These are phyloP conservation scores for Aplidium turbinatum DNA, from an alignment of 23 tunicate species.

Conservation along the genomic window DNA sequence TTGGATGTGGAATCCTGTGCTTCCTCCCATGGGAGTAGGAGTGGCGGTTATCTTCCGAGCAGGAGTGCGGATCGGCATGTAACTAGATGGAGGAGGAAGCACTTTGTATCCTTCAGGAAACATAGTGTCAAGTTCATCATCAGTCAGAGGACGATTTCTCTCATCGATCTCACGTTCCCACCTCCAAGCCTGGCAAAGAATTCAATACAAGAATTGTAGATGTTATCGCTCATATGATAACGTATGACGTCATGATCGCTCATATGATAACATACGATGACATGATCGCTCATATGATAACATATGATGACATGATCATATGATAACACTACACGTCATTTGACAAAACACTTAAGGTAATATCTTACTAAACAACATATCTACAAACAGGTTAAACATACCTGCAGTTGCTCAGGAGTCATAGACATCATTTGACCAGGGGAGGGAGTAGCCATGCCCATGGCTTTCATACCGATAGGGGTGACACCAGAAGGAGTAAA, in stretches of 20 bases:
- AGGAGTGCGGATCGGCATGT: slow-evolving; percentile 94
- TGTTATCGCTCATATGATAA: too few species aligned
- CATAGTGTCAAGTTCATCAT: slow-evolving; percentile 99
- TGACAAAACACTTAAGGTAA: too few species aligned
- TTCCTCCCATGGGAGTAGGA: slow-evolving; percentile 98
- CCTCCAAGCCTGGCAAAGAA: slow-evolving; percentile 92
- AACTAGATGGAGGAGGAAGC: slow-evolving; percentile 87
- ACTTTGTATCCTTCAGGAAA: slow-evolving; percentile 99
- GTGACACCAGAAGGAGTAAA: slow-evolving; percentile 95
- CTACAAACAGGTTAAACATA: too few species aligned
- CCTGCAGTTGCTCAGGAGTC: slow-evolving; percentile 90
- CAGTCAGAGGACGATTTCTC: slow-evolving; percentile 88
- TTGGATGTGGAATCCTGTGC: slow-evolving; percentile 96
- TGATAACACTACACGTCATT: too few species aligned
- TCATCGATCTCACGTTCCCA: slow-evolving; percentile 99
- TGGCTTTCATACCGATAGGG: slow-evolving; percentile 89
- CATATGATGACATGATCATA: too few species aligned
- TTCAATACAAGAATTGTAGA: too few species aligned
- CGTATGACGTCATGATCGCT: too few species aligned
- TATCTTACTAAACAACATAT: too few species aligned
- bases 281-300: too few species aligned
- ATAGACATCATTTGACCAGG: slow-evolving; percentile 87
- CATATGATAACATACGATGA: too few species aligned
- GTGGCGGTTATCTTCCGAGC: slow-evolving; percentile 96
- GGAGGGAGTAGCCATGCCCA: slow-evolving; percentile 94